Evolutionary conservation across 2,888 invertebrate species (phyloP).

Genomic region (Parnassius glacialis): DNA sequence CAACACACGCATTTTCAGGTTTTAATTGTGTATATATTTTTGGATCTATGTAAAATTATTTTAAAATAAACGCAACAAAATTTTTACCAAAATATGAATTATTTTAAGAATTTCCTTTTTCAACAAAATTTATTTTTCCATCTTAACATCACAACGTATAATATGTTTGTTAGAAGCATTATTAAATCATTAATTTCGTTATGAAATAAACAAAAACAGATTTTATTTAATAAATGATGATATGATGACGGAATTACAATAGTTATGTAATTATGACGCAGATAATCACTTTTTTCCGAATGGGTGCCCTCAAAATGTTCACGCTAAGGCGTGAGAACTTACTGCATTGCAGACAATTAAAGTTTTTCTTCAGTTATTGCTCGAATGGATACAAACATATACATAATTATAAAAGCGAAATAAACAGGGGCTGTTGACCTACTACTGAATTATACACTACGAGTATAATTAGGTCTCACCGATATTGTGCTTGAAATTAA

Average conservation of each 20-base stretch:
- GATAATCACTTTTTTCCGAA: slow-evolving; percentile 15
- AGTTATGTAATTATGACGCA: not conserved
- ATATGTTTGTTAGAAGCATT: too few relatives aligned
- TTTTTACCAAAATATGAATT: too few relatives aligned
- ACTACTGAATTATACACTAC: slow-evolving; percentile 3
- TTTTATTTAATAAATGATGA: not conserved
- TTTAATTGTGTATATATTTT: too few relatives aligned
- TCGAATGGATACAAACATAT: slow-evolving; percentile 11
- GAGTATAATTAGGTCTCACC: slow-evolving; percentile 8
- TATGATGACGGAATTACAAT: not conserved
- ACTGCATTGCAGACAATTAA: slow-evolving; percentile 28
- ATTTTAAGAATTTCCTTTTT: too few relatives aligned
- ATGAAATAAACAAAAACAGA: not conserved
- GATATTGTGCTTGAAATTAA: not conserved
- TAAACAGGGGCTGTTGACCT: slow-evolving; percentile 13
- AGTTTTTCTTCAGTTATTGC: slow-evolving; percentile 22
- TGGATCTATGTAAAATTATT: too few relatives aligned
- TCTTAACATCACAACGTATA: too few relatives aligned
- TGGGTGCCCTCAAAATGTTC: slow-evolving; percentile 9
- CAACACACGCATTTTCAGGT: too few relatives aligned
- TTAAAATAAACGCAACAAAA: too few relatives aligned
- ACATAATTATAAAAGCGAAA: slow-evolving; percentile 17
- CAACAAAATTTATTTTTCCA: too few relatives aligned
- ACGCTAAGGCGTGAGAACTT: slow-evolving; percentile 24
- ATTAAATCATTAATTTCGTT: too few relatives aligned